Percentiles rank a stretch among this genome's conserved stretches.
phyloP scores from a whole-genome alignment of 2,113 vertebrate species.

The Emydocephalus ijimae region DNA sequence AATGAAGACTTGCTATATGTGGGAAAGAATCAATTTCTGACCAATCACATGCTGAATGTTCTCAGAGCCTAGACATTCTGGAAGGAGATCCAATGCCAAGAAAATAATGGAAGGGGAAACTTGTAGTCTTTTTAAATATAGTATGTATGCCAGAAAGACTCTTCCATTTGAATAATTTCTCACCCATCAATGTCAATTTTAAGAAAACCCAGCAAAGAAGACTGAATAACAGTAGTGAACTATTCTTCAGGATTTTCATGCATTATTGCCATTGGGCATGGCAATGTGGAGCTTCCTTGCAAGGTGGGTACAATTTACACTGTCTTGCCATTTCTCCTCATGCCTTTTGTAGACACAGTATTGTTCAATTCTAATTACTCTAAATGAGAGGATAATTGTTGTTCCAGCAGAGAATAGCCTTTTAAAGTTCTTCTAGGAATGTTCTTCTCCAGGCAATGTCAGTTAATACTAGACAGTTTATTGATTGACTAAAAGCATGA shows the following conservation, averaged over 20 bases:
- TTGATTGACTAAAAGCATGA: background rate
- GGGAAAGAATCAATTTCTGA: background rate
- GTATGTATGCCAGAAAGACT: background rate
- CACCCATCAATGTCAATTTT: background rate
- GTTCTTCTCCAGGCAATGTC: background rate
- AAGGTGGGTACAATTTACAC: background rate
- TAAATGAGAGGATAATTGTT: background rate
- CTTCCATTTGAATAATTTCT: background rate
- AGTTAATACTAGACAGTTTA: background rate
- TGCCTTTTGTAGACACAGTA: background rate
- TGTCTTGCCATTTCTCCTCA: background rate
- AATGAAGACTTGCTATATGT: background rate
- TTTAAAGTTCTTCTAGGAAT: background rate
- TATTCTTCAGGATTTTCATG: background rate
- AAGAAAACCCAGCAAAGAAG: background rate
- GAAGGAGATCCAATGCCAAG: background rate
- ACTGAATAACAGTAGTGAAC: background rate
- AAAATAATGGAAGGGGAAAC: background rate
- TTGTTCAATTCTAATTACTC: background rate
- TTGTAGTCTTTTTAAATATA: background rate
- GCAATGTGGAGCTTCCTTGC: background rate
- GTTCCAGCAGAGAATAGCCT: background rate
- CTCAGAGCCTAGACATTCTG: background rate
- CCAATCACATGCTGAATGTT: background rate
- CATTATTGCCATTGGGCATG: background rate